phyloP scores from a whole-genome alignment of 2,888 invertebrate genomes.

The Rhimphoctona megacephalus region DNA sequence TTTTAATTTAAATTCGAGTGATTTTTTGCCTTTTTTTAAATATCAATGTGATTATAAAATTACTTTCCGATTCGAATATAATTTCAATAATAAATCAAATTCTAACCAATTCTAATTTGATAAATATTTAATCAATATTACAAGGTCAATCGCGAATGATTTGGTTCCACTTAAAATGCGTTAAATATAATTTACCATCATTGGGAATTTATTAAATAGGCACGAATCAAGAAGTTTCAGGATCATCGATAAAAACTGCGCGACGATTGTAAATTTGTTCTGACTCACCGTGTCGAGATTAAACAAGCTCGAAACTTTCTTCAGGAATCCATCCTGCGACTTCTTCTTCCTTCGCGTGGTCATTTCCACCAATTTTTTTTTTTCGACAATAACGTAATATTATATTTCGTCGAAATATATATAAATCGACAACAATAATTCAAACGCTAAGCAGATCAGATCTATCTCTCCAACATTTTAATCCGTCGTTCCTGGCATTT shows the following conservation, averaged over 20 bases:
- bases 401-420: neutral
- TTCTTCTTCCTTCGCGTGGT: conserved; percentile 89
- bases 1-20: too few relatives aligned
- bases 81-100: too few relatives aligned
- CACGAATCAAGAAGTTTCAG: neutral
- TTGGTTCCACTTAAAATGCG: neutral
- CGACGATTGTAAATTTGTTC: conserved; percentile 19
- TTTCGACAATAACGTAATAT: neutral
- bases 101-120: neutral
- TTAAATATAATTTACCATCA: neutral
- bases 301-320: conserved; percentile 93
- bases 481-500: conserved; percentile 36
- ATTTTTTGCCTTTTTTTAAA: too few relatives aligned
- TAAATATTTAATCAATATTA: neutral
- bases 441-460: conserved; percentile 37
- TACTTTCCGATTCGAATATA: too few relatives aligned
- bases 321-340: conserved; percentile 90
- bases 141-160: neutral
- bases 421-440: conserved; percentile 67
- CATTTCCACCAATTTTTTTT: conserved; percentile 83
- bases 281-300: conserved; percentile 94
- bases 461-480: conserved; percentile 74
- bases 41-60: neutral
- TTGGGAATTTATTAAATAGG: neutral
- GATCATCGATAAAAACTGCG: conserved; percentile 1